Base-by-base conservation (phyloP, 2,888 invertebrate genomes). In the Mechanitis messenoides region DNA sequence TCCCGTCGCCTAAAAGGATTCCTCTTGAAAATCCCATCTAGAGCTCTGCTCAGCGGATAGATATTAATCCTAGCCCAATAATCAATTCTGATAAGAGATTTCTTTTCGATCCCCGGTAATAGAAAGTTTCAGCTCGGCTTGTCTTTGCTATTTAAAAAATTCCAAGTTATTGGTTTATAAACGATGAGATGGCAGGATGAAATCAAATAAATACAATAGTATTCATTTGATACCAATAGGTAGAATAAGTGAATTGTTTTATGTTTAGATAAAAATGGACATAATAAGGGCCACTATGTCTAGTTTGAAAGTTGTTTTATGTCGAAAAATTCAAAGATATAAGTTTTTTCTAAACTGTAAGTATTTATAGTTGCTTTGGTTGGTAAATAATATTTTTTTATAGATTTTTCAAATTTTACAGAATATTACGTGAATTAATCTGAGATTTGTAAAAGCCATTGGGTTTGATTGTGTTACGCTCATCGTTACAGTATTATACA, bases 21-120 rank as follows among this genome's bases (percentile, higher is more conserved):
- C 71, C 68, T 64, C 73, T 75, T 74, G 72, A 81, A 83, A 85
- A 83, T 80, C 78, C 77, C 79, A 79, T 81, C 78, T 75, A 68
- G 62, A 59, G 68, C 69, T 74, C 73, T 69, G 74, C 74, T 73
- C 74, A 60, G 62, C 58, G 65, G 79, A 75, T 79, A 80, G 83
- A 84, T 85, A 86, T 85, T 87, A 87, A 87, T 85, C 76, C 72
- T 67, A 68, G 63, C 65, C 68, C 74, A 76, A 77, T 77, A 76
- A 76, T 74, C 78, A 83, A 79, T 83, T 79, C 73, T 83, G 87
- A 87, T 87, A 84, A 85, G 83, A 84, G 85, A 87, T 87, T 87
- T 87, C 82, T 84, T 81, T 81, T 80, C 81, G 78, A 83, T 81
- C 80, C 67, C 65, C 75, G 71, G 82, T 87, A 89, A 89, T 87